A percentile compares a stretch with the other conserved stretches of the same genome.
These are phyloP conservation scores for Heteropelma amictum DNA, from an alignment of 2,888 invertebrate species.

Conservation along the genomic window DNA sequence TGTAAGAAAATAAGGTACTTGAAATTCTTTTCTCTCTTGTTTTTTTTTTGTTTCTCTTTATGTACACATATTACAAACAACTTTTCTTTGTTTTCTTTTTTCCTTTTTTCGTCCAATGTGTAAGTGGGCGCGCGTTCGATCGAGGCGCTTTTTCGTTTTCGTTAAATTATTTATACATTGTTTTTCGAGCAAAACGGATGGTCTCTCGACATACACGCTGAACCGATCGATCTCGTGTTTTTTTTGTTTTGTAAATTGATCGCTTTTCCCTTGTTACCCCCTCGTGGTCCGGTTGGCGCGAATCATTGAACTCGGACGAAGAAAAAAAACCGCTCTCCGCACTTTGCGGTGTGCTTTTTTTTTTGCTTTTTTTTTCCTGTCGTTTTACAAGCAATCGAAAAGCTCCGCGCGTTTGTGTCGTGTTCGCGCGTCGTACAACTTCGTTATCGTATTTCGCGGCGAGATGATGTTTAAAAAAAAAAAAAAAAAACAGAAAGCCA, in stretches of 20 bases:
- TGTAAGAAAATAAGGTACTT: constrained; percentile 77
- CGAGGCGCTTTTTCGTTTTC: constrained; percentile 27
- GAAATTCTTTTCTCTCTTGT: constrained; percentile 62
- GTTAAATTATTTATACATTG: constrained; percentile 40
- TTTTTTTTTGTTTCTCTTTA: constrained; percentile 58
- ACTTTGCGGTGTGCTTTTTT: constrained; percentile 8
- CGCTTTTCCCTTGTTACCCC: background rate
- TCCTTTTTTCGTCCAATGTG: constrained; percentile 63
- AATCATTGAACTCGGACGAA: constrained; percentile 50
- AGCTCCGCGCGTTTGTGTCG: constrained; percentile 50
- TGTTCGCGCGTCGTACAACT: constrained; percentile 35
- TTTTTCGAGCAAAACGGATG: constrained; percentile 21
- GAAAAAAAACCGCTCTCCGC: constrained; percentile 43
- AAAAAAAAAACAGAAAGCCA: too few species aligned
- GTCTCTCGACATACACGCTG: background rate
- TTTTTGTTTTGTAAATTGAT: background rate
- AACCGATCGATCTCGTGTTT: constrained; percentile 23
- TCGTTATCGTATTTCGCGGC: constrained; percentile 45
- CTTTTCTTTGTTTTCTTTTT: constrained; percentile 58
- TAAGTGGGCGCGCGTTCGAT: constrained; percentile 24
- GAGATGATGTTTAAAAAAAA: constrained; percentile 55
- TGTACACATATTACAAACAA: constrained; percentile 76
- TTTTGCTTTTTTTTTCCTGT: constrained; percentile 26
- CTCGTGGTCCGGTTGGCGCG: constrained; percentile 35
- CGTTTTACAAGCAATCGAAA: constrained; percentile 47